These are phyloP conservation scores for Eristalinus aeneus DNA, from an alignment of 2,888 invertebrate species.

Conservation along the genomic window DNA sequence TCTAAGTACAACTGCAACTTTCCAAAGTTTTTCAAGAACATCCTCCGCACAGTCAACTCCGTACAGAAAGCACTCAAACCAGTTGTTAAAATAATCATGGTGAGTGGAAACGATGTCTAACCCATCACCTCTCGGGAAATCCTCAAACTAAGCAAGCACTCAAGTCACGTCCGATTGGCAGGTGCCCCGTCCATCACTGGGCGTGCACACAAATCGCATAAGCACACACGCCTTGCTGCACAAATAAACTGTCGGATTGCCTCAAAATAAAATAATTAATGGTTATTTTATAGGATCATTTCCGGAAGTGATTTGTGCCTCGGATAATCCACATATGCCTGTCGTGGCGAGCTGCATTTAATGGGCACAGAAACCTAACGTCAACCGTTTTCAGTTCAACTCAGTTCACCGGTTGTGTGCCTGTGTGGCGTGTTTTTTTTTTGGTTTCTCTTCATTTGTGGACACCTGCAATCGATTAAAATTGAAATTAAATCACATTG, in stretches of 20 bases:
- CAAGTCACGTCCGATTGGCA: neutral
- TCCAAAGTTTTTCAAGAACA: too few species aligned
- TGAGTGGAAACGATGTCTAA: neutral
- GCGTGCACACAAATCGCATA: too few species aligned
- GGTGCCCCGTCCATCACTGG: too few species aligned
- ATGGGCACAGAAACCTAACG: slow-evolving; percentile 42
- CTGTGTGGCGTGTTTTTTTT: neutral
- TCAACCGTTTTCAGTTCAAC: slow-evolving; percentile 36
- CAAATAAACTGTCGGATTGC: slow-evolving; percentile 29
- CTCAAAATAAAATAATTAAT: slow-evolving; percentile 58
- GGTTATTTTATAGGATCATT: slow-evolving; percentile 55
- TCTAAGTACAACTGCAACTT: too few species aligned
- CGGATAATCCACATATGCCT: slow-evolving; percentile 47
- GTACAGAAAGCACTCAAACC: neutral
- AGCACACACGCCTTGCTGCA: neutral
- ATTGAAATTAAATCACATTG: slow-evolving; percentile 67
- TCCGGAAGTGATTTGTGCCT: slow-evolving; percentile 59
- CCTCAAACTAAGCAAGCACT: neutral
- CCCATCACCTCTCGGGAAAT: neutral
- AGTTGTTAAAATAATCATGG: neutral
- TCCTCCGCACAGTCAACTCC: neutral
- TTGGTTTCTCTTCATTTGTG: neutral
- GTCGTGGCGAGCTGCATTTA: slow-evolving; percentile 24
- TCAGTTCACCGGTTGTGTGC: neutral
- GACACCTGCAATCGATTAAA: slow-evolving; percentile 59